Percentiles rank a stretch among this genome's conserved stretches.
Conservation (phyloP, 2,888 invertebrate genomes). For the Sinohyriopsis cumingii region DNA sequence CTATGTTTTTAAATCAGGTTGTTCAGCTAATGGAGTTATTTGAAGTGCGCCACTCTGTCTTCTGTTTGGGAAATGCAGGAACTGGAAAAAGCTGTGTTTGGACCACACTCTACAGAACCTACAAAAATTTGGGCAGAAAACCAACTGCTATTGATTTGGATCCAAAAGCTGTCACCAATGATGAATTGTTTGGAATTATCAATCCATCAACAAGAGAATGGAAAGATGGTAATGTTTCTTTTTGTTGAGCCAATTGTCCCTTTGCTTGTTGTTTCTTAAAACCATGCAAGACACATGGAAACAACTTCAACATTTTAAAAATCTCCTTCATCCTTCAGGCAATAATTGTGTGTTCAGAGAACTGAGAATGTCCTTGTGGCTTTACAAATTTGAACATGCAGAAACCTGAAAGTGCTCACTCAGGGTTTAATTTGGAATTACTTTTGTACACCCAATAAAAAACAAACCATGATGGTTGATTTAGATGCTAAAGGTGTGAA, state of each 20-base stretch:
- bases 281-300: too few relatives aligned
- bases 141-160: constrained; percentile 93
- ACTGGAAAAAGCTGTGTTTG: constrained; percentile 96
- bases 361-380: too few relatives aligned
- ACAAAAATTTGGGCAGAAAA: constrained; percentile 88
- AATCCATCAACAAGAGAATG: constrained; percentile 97
- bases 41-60: constrained; percentile 96
- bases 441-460: too few relatives aligned
- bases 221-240: constrained; percentile 83
- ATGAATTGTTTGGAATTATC: constrained; percentile 96
- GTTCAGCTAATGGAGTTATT: constrained; percentile 95
- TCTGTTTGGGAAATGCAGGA: constrained; percentile 84
- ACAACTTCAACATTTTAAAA: too few relatives aligned
- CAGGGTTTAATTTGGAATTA: too few relatives aligned
- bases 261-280: background rate
- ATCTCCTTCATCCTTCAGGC: too few relatives aligned
- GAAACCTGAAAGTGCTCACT: too few relatives aligned
- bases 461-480: too few relatives aligned
- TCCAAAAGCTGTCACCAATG: constrained; percentile 97
- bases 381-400: too few relatives aligned
- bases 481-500: too few relatives aligned
- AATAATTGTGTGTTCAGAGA: too few relatives aligned
- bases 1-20: constrained; percentile 76
- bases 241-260: background rate
- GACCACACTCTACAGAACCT: constrained; percentile 91